These are phyloP conservation scores for Pollimyrus isidori DNA, from an alignment of 2,113 vertebrate species.

Conservation along the genomic window DNA sequence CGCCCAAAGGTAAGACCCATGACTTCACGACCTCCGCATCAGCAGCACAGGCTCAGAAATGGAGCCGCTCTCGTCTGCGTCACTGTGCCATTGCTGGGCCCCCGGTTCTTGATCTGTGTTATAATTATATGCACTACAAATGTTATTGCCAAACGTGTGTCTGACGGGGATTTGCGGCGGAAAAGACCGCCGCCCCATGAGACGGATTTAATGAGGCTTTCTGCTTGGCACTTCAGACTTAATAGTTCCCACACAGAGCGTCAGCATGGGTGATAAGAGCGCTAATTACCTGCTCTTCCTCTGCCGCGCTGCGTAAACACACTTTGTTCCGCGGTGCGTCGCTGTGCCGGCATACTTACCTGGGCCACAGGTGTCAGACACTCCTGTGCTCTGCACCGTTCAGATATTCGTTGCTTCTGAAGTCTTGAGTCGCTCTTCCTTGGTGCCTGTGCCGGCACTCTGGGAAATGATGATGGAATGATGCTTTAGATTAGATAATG, in stretches of 20 bases:
- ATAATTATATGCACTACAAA: background rate
- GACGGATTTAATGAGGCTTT: constrained; percentile 2
- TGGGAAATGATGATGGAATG: background rate
- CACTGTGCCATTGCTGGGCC: background rate
- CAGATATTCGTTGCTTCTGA: background rate
- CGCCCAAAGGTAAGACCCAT: constrained; percentile 80
- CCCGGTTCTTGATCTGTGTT: background rate
- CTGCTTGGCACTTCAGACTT: constrained; percentile 11
- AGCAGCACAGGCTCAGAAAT: background rate
- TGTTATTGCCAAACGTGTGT: background rate
- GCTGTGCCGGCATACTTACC: background rate
- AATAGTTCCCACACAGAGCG: background rate
- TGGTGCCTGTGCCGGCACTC: background rate
- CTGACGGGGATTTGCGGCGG: background rate
- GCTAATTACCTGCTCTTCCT: constrained; percentile 1
- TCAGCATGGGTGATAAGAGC: constrained; percentile 5
- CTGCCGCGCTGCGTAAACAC: background rate
- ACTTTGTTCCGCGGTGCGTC: background rate
- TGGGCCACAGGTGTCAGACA: background rate
- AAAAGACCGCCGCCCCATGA: background rate
- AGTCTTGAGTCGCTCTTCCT: background rate
- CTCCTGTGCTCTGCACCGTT: background rate
- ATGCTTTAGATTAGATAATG: background rate
- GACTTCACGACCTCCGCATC: background rate
- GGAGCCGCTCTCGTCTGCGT: background rate